Conservation (phyloP, 2,113 vertebrate species). For the Phrynosoma platyrhinos region DNA sequence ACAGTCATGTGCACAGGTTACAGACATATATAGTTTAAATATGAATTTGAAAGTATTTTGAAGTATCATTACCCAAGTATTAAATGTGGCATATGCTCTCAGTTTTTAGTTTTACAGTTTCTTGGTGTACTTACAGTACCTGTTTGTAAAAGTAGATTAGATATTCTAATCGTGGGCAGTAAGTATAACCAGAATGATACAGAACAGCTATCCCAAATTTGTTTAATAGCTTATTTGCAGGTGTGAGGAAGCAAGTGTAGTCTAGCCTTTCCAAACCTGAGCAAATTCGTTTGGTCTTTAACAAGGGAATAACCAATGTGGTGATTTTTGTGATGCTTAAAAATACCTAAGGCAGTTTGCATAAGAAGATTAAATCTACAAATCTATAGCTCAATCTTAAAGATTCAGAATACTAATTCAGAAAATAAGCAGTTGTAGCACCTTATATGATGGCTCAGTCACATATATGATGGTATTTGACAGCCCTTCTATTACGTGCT, state of each 20-base stretch:
- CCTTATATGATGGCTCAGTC: neutral
- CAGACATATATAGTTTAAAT: neutral
- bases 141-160: neutral
- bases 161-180: neutral
- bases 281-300: neutral
- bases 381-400: neutral
- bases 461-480: neutral
- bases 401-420: neutral
- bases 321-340: neutral
- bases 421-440: neutral
- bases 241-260: neutral
- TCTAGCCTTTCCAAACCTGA: neutral
- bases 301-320: neutral
- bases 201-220: neutral
- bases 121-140: neutral
- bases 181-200: neutral
- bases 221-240: neutral
- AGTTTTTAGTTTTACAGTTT: neutral
- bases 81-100: neutral
- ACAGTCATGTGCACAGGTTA: neutral
- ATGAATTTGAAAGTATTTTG: neutral
- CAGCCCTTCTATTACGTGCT: neutral
- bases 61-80: neutral
- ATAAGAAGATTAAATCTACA: too few relatives aligned
- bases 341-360: neutral